A percentile compares a stretch with the other conserved stretches of the same genome.
These are phyloP conservation scores for Sander vitreus DNA, from an alignment of 2,113 vertebrate species.

Conservation along the genomic window DNA sequence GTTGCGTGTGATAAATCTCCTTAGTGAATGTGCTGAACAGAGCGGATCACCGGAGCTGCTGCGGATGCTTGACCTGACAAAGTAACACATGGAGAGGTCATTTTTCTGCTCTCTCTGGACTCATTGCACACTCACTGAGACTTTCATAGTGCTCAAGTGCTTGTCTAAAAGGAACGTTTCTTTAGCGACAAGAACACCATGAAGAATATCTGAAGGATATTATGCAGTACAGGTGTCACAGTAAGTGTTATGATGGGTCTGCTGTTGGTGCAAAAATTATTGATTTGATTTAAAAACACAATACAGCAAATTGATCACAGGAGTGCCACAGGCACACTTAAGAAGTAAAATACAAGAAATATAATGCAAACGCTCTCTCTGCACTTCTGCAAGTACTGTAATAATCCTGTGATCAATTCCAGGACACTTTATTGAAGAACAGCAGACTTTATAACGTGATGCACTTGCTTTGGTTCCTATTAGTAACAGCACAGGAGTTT, in stretches of 20 bases:
- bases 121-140: neutral
- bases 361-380: neutral
- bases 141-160: too few species aligned
- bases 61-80: conserved; percentile 65
- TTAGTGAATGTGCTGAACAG: conserved; percentile 34
- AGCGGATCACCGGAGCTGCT: conserved; percentile 49
- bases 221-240: neutral
- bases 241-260: neutral
- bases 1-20: conserved; percentile 31
- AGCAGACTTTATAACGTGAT: neutral
- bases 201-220: neutral
- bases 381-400: neutral
- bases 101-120: conserved; percentile 1
- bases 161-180: neutral
- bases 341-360: neutral
- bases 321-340: neutral
- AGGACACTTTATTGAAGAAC: neutral
- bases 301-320: neutral
- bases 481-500: neutral
- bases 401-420: neutral
- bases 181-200: neutral
- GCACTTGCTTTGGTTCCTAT: neutral
- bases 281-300: neutral
- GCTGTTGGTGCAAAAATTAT: too few species aligned
- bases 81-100: conserved; percentile 33